Percentiles rank a stretch among this genome's conserved stretches.
Conservation (phyloP, 1,140 invertebrate species). For the Aphidius ervi region DNA sequence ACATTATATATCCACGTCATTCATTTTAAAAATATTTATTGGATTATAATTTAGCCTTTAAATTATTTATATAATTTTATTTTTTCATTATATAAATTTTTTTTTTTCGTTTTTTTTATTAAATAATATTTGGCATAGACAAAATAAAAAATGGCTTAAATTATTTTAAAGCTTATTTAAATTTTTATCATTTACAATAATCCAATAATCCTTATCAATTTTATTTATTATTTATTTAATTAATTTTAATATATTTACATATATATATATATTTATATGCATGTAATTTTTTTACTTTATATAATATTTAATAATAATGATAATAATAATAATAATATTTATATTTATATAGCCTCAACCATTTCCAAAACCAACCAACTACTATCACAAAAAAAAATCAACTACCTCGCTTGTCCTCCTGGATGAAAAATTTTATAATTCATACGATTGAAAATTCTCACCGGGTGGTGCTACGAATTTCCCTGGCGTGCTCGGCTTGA, state of each 20-base stretch:
- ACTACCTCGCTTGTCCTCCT: background rate
- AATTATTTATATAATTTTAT: slow-evolving; percentile 2
- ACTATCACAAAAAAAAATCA: background rate
- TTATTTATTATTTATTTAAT: too few relatives aligned
- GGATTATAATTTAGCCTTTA: slow-evolving; percentile 10
- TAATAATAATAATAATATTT: slow-evolving; percentile 8
- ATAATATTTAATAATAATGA: background rate
- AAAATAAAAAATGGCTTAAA: slow-evolving; percentile 18
- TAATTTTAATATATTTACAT: slow-evolving; percentile 25
- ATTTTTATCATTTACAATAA: slow-evolving; percentile 10
- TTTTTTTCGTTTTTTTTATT: slow-evolving; percentile 10
- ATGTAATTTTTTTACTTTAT: background rate
- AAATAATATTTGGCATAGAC: slow-evolving; percentile 25
- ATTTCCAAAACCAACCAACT: slow-evolving; percentile 8
- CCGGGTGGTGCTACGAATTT: too few relatives aligned
- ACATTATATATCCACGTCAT: slow-evolving; percentile 14
- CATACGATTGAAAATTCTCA: slow-evolving; percentile 20
- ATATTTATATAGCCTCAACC: slow-evolving; percentile 25
- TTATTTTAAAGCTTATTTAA: slow-evolving; percentile 12
- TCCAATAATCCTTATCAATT: too few relatives aligned
- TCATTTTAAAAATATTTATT: slow-evolving; percentile 14
- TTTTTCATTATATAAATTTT: slow-evolving; percentile 5
- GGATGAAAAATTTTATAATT: slow-evolving; percentile 18
- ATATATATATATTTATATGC: too few relatives aligned
- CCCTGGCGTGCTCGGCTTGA: too few relatives aligned